Percentiles rank a stretch among this genome's conserved stretches.
phyloP scores from a whole-genome alignment of 2,797 vertebrate genomes.

The Sebastes trivittatus region DNA sequence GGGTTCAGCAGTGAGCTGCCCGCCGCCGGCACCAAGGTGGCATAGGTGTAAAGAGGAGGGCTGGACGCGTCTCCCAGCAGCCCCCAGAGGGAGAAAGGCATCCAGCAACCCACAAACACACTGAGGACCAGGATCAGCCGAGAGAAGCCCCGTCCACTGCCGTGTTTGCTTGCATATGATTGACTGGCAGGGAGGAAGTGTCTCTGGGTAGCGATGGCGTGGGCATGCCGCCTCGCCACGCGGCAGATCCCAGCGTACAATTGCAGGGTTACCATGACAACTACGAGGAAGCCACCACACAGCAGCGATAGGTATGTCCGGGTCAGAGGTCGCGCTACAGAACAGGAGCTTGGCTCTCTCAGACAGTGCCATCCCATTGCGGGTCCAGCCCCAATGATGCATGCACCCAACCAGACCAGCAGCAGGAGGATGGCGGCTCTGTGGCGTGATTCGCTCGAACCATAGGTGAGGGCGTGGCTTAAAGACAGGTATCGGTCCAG shows the following conservation, averaged over 20 bases:
- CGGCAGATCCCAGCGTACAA: slow-evolving; percentile 92
- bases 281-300: slow-evolving; percentile 87
- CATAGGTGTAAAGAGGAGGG: slow-evolving; percentile 88
- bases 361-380: slow-evolving; percentile 93
- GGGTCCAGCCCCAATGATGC: slow-evolving; percentile 87
- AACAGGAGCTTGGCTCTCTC: slow-evolving; percentile 80
- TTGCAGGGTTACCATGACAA: slow-evolving; percentile 89
- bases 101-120: slow-evolving; percentile 93
- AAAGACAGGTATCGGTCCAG: slow-evolving; percentile 94
- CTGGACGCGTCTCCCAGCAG: slow-evolving; percentile 87
- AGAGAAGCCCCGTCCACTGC: slow-evolving; percentile 89
- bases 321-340: slow-evolving; percentile 88
- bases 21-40: slow-evolving; percentile 91
- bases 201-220: slow-evolving; percentile 94
- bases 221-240: slow-evolving; percentile 89
- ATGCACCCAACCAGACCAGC: slow-evolving; percentile 87
- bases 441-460: slow-evolving; percentile 86
- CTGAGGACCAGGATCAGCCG: slow-evolving; percentile 89
- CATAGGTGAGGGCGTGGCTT: slow-evolving; percentile 93
- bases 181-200: slow-evolving; percentile 88
- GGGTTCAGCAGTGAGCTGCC: slow-evolving; percentile 94
- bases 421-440: slow-evolving; percentile 88
- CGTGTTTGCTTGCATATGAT: slow-evolving; percentile 79
- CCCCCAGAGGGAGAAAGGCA: slow-evolving; percentile 93
- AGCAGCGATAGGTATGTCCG: slow-evolving; percentile 89